phyloP scores from a whole-genome alignment of 2,113 vertebrate genomes.

The Istiophorus platypterus region DNA sequence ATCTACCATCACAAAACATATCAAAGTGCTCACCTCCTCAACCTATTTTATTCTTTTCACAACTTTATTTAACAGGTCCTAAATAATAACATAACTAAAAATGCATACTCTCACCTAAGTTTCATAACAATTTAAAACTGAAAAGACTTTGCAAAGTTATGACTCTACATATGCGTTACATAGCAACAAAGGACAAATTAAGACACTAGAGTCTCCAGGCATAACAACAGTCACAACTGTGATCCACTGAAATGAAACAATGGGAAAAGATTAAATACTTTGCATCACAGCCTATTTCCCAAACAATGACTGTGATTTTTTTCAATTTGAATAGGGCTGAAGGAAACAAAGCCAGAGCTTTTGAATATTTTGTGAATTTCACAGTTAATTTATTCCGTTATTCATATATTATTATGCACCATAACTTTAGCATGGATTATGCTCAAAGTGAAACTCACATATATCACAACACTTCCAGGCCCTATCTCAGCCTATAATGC shows the following conservation, averaged over 20 bases:
- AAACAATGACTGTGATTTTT: constrained; percentile 36
- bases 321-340: neutral
- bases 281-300: constrained; percentile 9
- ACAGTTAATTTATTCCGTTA: constrained; percentile 11
- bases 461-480: neutral
- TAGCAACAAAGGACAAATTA: constrained; percentile 62
- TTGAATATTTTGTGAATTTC: neutral
- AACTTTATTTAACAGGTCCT: neutral
- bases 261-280: constrained; percentile 6
- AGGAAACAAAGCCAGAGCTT: constrained; percentile 3
- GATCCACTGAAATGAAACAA: constrained; percentile 38
- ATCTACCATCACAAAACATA: constrained; percentile 3
- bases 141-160: constrained; percentile 14
- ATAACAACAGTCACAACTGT: constrained; percentile 41
- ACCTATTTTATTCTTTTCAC: constrained; percentile 9
- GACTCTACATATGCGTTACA: constrained; percentile 37
- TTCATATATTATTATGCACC: neutral
- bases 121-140: constrained; percentile 2
- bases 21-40: neutral
- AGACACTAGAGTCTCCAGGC: constrained; percentile 47
- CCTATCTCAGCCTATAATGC: neutral
- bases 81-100: constrained; percentile 6
- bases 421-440: neutral
- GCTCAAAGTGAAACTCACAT: neutral
- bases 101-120: neutral